Evolutionary conservation across 2,888 invertebrate species (phyloP).

Genomic region (Pelosia muscerda): DNA sequence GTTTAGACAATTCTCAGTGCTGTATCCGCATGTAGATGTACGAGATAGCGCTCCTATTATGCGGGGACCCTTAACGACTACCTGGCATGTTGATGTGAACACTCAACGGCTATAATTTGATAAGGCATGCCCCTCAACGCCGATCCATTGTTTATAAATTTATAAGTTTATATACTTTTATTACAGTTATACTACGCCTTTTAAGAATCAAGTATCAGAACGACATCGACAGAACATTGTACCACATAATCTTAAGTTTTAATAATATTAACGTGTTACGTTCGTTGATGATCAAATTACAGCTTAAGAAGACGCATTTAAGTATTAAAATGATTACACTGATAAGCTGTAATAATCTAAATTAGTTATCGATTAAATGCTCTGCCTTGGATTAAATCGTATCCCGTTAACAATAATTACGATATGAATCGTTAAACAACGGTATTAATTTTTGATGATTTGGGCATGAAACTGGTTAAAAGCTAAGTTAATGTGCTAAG

Average conservation of each 20-base stretch:
- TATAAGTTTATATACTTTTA: slow-evolving; percentile 23
- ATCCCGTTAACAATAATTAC: slow-evolving; percentile 28
- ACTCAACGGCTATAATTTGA: slow-evolving; percentile 73
- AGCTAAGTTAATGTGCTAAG: neutral
- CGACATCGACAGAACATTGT: slow-evolving; percentile 29
- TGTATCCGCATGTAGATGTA: slow-evolving; percentile 72
- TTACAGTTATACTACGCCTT: slow-evolving; percentile 35
- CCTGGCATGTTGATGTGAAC: slow-evolving; percentile 69
- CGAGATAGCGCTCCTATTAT: slow-evolving; percentile 75
- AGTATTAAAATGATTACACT: slow-evolving; percentile 24
- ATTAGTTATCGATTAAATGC: slow-evolving; percentile 24
- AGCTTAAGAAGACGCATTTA: slow-evolving; percentile 26
- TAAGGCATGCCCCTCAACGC: slow-evolving; percentile 61
- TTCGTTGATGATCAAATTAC: slow-evolving; percentile 22
- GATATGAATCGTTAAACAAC: slow-evolving; percentile 30
- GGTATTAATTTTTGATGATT: slow-evolving; percentile 26
- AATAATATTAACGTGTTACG: slow-evolving; percentile 13
- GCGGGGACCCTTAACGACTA: slow-evolving; percentile 71
- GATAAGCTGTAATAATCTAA: slow-evolving; percentile 32
- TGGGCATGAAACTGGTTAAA: slow-evolving; percentile 10
- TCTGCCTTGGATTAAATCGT: slow-evolving; percentile 27
- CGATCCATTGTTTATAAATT: slow-evolving; percentile 39
- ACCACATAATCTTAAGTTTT: slow-evolving; percentile 24
- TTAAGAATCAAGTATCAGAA: slow-evolving; percentile 29
- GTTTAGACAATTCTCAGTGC: slow-evolving; percentile 79